Conservation (phyloP, 2,113 vertebrate genomes). For the Xerus inauris region DNA sequence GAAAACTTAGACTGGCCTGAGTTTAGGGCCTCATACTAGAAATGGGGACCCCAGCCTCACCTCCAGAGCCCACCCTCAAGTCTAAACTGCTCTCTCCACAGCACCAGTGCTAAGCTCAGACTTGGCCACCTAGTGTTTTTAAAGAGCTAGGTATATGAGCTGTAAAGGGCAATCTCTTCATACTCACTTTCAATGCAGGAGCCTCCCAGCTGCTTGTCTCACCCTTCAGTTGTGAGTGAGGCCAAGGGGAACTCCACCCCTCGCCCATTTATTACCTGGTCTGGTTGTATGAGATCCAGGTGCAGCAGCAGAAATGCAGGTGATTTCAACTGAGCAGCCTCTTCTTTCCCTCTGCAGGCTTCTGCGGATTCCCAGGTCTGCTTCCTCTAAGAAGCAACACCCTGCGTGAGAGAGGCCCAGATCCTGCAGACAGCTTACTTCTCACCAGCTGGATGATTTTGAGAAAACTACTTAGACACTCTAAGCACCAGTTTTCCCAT, state of each 20-base stretch:
- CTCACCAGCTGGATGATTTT: neutral
- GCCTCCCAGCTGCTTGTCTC: neutral
- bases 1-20: neutral
- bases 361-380: neutral
- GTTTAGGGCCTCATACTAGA: neutral
- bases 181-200: constrained; percentile 51
- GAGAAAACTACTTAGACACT: neutral
- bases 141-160: neutral
- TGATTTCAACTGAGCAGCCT: neutral
- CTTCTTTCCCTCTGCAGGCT: neutral
- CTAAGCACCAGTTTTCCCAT: neutral
- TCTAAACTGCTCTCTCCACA: neutral
- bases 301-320: neutral
- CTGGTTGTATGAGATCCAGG: neutral
- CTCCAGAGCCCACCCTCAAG: neutral
- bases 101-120: neutral
- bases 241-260: accelerated
- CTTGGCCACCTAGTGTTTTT: neutral
- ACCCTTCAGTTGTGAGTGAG: neutral
- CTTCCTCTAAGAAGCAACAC: neutral
- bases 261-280: neutral
- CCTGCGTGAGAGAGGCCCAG: accelerated
- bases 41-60: neutral
- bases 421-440: neutral
- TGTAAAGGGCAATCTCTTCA: neutral